Evolutionary conservation across 1,140 invertebrate genomes (phyloP), one percentile per base, ranked within the genome.

Genomic region (Lerema accius): DNA sequence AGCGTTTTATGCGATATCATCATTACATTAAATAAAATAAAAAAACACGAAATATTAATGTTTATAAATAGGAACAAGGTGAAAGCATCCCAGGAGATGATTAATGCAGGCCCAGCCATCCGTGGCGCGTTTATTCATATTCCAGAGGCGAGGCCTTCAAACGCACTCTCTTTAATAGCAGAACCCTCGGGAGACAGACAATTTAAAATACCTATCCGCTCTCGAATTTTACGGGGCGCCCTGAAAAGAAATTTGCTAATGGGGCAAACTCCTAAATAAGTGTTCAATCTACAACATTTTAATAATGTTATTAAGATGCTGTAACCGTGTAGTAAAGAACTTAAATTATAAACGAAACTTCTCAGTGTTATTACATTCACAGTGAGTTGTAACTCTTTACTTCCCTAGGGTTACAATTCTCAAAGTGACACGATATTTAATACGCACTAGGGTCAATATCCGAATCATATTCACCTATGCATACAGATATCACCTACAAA

Each of bases 161-260:
- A 78, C 76, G 78, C 79, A 82, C 82, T 82, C 80, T 76, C 76
- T 70, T 76, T 84, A 81, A 82, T 81, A 78, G 74, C 68, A 16
- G 37, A 63, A 71, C 64, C 59, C 78, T 80, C 75, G 69, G 62
- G 65, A 77, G 67, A 68, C 74, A 69, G 74, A 80, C 77, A 76
- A 76, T 80, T 82, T 77, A 75, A 81, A 78, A 81, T 80, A 79
- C 67, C 73, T 77, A 77, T 75, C 72, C 63, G 63, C 67, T 67
- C 62, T 71, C 69, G 67, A 76, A 76, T 69, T 71, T 73, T 11
- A 61, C 68, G 70, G 68, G 58, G 56, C 51, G 28, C 62, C 63
- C 63, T 71, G 68, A 72, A 76, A 76, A 67, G 71, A 67, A 69
- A 60, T 51, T 65, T 69, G 71, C 56, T 32, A 37, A 37, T 37